phyloP scores from a whole-genome alignment of 2,888 invertebrate species.

The Pseudoips prasinana region DNA sequence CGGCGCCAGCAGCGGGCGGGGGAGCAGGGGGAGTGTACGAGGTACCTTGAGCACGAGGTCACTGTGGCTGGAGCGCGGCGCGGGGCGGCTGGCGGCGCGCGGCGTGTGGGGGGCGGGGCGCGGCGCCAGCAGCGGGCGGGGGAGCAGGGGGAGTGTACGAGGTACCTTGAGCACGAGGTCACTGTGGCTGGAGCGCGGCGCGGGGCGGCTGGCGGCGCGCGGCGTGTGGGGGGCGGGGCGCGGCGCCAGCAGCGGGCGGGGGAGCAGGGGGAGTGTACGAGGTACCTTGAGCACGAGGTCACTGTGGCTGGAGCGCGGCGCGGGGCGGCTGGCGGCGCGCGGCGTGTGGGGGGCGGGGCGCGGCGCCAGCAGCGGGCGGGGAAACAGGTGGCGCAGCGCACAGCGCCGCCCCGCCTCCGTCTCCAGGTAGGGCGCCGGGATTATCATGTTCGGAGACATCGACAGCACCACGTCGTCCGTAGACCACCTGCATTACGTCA shows the following conservation, averaged over 20 bases:
- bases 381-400: conserved; percentile 71
- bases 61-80: too few species aligned
- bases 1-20: too few species aligned
- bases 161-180: neutral
- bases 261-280: too few species aligned
- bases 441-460: conserved; percentile 92
- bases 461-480: conserved; percentile 81
- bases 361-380: neutral
- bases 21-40: too few species aligned
- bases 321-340: too few species aligned
- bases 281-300: neutral
- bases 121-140: conserved; percentile 51
- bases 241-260: conserved; percentile 51
- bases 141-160: too few species aligned
- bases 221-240: conserved; percentile 4
- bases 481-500: conserved; percentile 81
- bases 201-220: too few species aligned
- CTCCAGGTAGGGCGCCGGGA: conserved; percentile 93
- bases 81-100: too few species aligned
- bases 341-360: too few species aligned
- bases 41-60: too few species aligned
- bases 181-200: conserved; percentile 2
- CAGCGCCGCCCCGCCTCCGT: conserved; percentile 91
- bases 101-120: conserved; percentile 23
- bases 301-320: conserved; percentile 2